Evolutionary conservation across 2,888 invertebrate genomes (phyloP), one percentile per base, ranked within the genome.

Genomic region (Patella ulyssiponensis): DNA sequence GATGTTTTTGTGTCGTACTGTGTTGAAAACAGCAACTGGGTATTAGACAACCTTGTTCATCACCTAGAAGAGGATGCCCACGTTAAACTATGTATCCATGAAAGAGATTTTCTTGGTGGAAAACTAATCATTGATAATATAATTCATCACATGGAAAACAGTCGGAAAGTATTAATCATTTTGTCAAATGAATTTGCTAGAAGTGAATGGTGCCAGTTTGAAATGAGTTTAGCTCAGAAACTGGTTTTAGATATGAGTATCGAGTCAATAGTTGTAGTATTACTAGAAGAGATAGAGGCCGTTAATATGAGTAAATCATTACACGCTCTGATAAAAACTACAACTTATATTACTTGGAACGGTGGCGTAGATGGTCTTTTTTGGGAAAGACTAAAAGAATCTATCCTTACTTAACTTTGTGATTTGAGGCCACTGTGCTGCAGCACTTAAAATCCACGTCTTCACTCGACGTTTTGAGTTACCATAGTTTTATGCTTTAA

Each of bases 201-300:
- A 12, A 95, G 95, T 82, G 94, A 95, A 81, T 95, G 95, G 95
- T 95, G 95, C 85, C 94, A 94, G 85, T 95, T 94, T 83, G 95
- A 95, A 89, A 94, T 95, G 94, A 94, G 94, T 84, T 87, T 95
- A 71, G 95, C 95, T 0, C 95, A 95, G 79, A 94, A 94, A 86
- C 82, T 87, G 17, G 74, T 89, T 3, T 83, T 91, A 14, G 88
- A 90, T 54, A 84, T 84, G 27, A 80, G 86, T n/a, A 93, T 94
- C 93, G 94, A 95, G 83, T 94, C 94, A 75, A 90, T 95, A 23
- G 93, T 95, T 0, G 88, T 95, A 0, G 93, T 95, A 0, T 93
- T 95, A 11, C 90, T 95, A 56, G 94, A 95, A 87, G 94, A 94
- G 53, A 94, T 95, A 69, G 94, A 94, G 0, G 92, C 93, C 1